A percentile compares a stretch with the other conserved stretches of the same genome.
Conservation (phyloP, 2,797 vertebrate species). For the Gymnodraco acuticeps region DNA sequence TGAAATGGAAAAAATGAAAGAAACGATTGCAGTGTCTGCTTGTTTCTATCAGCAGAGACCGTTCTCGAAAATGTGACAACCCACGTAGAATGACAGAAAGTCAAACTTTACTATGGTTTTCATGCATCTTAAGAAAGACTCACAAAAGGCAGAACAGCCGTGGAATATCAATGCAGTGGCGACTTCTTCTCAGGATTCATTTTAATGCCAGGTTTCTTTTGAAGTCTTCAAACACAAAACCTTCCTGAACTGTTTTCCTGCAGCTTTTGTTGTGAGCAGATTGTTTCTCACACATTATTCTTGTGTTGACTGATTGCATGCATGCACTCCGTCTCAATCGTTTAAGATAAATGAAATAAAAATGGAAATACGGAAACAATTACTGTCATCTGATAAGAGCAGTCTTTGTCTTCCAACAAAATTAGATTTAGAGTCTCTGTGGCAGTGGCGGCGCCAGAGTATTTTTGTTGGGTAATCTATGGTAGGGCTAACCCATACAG, state of each 20-base stretch:
- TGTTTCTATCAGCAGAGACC: neutral
- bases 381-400: conserved; percentile 48
- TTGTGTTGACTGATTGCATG: conserved; percentile 29
- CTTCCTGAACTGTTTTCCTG: neutral
- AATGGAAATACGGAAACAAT: conserved; percentile 58
- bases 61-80: too few relatives aligned
- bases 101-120: neutral
- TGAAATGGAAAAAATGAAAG: neutral
- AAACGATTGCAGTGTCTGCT: neutral
- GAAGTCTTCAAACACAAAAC: neutral
- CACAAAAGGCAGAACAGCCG: neutral
- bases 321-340: conserved; percentile 11
- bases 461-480: too few relatives aligned
- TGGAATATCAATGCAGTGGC: neutral
- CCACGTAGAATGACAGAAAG: neutral
- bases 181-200: neutral
- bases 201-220: neutral
- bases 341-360: conserved; percentile 16
- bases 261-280: neutral
- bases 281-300: conserved; percentile 7
- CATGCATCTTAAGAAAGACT: neutral
- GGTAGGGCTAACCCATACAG: too few relatives aligned
- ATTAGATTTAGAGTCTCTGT: conserved; percentile 46
- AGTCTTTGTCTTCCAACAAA: conserved; percentile 38
- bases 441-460: too few relatives aligned